Conservation (phyloP, 2,888 invertebrate species). For the Anoplius nigerrimus region DNA sequence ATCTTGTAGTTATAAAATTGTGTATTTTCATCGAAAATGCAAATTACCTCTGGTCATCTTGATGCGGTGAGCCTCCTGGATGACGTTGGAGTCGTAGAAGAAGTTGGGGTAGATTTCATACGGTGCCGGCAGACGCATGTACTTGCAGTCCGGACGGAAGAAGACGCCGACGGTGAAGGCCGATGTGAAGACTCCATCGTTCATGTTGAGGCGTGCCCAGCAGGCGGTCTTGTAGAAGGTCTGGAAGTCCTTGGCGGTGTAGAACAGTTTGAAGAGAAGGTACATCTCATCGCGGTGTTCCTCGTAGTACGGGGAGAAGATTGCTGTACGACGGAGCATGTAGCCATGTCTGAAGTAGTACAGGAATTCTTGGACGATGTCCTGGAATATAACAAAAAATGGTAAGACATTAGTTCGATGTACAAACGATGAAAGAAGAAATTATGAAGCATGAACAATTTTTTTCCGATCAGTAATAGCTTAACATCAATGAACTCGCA, state of each 20-base stretch:
- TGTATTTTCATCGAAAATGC: conserved; percentile 20
- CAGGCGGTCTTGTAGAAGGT: conserved; percentile 84
- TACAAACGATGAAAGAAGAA: too few species aligned
- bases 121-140: conserved; percentile 82
- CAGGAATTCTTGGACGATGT: conserved; percentile 64
- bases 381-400: conserved; percentile 45
- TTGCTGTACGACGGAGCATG: conserved; percentile 77
- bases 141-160: conserved; percentile 81
- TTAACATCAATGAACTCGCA: too few species aligned
- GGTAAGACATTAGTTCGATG: too few species aligned
- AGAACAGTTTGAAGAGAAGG: conserved; percentile 82
- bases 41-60: conserved; percentile 73
- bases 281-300: conserved; percentile 80
- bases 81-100: conserved; percentile 81
- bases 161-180: conserved; percentile 81
- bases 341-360: conserved; percentile 70
- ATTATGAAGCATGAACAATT: too few species aligned
- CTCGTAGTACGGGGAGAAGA: conserved; percentile 81
- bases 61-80: conserved; percentile 81
- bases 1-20: too few species aligned
- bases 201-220: conserved; percentile 81
- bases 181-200: conserved; percentile 83
- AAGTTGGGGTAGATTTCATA: conserved; percentile 85
- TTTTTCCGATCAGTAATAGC: too few species aligned
- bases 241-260: conserved; percentile 83